Evolutionary conservation across 2,797 vertebrate genomes (phyloP), one percentile per base, ranked within the genome.

Genomic region (Trachurus trachurus): DNA sequence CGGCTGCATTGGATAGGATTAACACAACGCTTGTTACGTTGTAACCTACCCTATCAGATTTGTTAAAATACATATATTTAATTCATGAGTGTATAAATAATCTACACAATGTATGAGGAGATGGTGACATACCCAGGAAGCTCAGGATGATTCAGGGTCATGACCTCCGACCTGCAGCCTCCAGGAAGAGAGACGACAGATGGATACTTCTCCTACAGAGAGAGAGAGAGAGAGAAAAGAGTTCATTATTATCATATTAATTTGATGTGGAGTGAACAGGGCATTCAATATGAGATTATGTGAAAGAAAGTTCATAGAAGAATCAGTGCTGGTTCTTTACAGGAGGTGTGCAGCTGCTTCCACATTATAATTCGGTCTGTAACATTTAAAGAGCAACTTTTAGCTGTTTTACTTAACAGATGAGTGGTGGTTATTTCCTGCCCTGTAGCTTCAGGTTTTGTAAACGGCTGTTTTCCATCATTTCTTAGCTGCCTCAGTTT

Each of bases 161-260:
- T 94, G 73, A 91, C 87, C 74, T 96, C 94, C 12, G 96, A 96
- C 58, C 71, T 75, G 59, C 89, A 71, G 61, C 97, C 97, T 77
- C 95, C 95, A 0, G 96, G 94, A 72, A 99, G 95, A 49, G 77
- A 87, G 34, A 98, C 95, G 0, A 93, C 2, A 0, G 94, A 83
- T 1, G 96, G 96, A 66, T 97, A 97, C 79, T 96, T 97, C 13
- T 85, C 89, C 98, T 99, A 89, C 54, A 75, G 58, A 78, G 9
- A 79, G 2, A 70, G 0, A 62, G 21, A 72, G 34, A 61, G 10
- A 60, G 16, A 66, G n/a, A 22, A 60, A 13, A 66, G n/a, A 22
- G 12, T 15, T 12, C 5, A 22, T 22, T 16, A 39, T 44, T 44
- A 52, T 22, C 6, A 47, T 2, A 13, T 37, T 37, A 21, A 3